Percentiles rank a stretch among this genome's conserved stretches.
Evolutionary conservation across 2,797 vertebrate species (phyloP).

Genomic region (Enteromius argenteus): DNA sequence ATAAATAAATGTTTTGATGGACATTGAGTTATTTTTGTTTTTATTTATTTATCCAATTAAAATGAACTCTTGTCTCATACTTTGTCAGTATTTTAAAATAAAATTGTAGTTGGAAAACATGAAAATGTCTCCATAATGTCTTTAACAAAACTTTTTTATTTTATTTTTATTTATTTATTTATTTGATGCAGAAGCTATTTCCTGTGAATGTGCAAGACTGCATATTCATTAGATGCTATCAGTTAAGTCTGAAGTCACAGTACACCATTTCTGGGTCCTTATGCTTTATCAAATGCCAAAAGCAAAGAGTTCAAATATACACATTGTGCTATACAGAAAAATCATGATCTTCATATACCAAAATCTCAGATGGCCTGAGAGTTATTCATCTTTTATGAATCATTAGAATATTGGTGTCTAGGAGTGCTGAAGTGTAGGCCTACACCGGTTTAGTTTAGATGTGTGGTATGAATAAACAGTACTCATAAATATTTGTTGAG

Average conservation of each 20-base stretch:
- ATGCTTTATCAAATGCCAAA: no score
- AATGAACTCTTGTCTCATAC: no score
- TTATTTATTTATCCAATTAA: background rate
- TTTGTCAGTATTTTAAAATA: no score
- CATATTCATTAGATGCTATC: background rate
- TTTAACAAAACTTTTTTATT: background rate
- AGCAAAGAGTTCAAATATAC: background rate
- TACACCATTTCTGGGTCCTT: no score
- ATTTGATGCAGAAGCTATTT: background rate
- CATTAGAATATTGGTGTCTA: background rate
- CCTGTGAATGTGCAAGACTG: background rate
- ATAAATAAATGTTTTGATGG: background rate
- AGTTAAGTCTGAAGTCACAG: no score
- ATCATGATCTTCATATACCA: background rate
- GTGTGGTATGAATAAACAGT: background rate
- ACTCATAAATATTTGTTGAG: background rate
- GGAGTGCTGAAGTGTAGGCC: background rate
- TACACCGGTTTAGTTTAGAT: background rate
- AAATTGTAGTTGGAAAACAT: no score
- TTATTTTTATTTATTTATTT: background rate
- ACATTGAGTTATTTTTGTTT: no score
- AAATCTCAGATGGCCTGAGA: background rate
- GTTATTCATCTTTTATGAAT: background rate
- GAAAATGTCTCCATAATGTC: background rate
- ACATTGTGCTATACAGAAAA: background rate